phyloP scores from a whole-genome alignment of 2,797 vertebrate species.

The Neopelma chrysocephalum region DNA sequence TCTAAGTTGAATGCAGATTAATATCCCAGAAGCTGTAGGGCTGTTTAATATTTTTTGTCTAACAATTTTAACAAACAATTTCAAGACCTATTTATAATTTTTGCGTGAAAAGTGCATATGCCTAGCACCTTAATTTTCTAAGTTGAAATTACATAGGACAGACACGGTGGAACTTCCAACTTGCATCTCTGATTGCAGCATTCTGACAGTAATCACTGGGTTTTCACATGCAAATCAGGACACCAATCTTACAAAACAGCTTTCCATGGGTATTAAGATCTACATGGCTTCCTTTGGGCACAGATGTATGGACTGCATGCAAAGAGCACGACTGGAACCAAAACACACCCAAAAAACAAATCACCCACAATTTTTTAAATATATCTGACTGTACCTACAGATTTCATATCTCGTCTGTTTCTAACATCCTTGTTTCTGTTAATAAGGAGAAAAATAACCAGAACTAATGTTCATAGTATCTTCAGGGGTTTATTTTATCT shows the following conservation, averaged over 20 bases:
- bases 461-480: not conserved
- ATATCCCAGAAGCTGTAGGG: not conserved
- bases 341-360: not conserved
- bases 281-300: not conserved
- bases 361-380: not conserved
- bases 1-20: not conserved
- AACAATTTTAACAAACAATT: not conserved
- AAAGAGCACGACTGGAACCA: not conserved
- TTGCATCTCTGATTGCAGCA: constrained; percentile 21
- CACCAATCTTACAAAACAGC: not conserved
- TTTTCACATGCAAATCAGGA: constrained; percentile 46
- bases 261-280: not conserved
- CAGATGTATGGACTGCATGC: not conserved
- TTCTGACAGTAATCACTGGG: constrained; percentile 29
- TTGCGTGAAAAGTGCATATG: not conserved
- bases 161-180: not conserved
- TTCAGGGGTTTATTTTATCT: not conserved
- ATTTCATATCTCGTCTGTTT: not conserved
- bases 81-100: not conserved
- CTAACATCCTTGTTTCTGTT: not conserved
- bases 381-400: not conserved
- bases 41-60: not conserved
- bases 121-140: not conserved
- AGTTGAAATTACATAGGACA: not conserved
- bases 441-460: not conserved